phyloP scores from a whole-genome alignment of 2,113 vertebrate species.

The Lathamus discolor region DNA sequence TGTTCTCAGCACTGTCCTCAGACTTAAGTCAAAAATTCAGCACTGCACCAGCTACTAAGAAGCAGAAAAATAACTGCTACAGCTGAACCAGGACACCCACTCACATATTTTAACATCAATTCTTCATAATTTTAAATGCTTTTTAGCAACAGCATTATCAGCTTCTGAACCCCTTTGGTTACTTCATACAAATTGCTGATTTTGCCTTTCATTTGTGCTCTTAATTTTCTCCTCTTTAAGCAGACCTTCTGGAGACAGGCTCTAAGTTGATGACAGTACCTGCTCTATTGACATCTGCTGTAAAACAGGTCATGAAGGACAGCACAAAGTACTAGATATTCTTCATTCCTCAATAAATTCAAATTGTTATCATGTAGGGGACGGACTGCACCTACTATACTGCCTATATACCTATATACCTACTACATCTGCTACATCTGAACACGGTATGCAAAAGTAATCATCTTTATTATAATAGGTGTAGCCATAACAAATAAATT shows the following conservation, averaged over 20 bases:
- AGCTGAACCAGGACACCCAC: background rate
- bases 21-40: background rate
- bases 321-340: background rate
- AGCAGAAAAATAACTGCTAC: background rate
- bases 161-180: background rate
- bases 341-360: background rate
- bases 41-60: background rate
- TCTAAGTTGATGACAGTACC: background rate
- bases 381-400: background rate
- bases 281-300: background rate
- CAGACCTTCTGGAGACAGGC: background rate
- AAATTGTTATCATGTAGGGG: background rate
- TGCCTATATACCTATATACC: no score
- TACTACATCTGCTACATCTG: background rate
- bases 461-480: fast-evolving
- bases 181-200: background rate
- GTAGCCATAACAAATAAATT: background rate
- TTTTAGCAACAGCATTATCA: background rate
- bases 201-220: background rate
- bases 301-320: background rate
- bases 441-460: background rate
- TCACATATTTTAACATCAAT: background rate
- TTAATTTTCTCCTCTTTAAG: background rate
- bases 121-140: no score
- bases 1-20: background rate